Base-by-base conservation (phyloP, 2,888 invertebrate species). In the Lycophotia porphyrea region DNA sequence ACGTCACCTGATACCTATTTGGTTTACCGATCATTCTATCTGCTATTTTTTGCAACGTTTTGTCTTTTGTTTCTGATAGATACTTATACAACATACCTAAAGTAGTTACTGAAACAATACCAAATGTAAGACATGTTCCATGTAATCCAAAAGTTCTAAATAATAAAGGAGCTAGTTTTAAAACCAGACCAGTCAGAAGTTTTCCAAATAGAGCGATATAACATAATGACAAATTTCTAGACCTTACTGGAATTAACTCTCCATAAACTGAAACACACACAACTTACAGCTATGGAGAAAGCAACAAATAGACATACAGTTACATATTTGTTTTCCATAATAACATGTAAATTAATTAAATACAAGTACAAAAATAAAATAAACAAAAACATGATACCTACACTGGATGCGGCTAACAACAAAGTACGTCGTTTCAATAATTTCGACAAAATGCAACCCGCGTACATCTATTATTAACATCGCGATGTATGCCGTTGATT, bases 61-160 rank as follows among this genome's bases (percentile, higher is more conserved):
- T 92, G 71, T 92, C 89, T 84, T 93, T 93, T 7, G 91, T 93
- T 85, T 93, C 93, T 2, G 93, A 93, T 31, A 93, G 77, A 81
- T 90, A 90, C 71, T 81, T 89, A 49, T 89, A 91, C 44, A 92
- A 69, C 4, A 91, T 11, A 7, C 85, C 21, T 21, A 89, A 71
- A 39, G 60, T 68, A 1, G 87, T 21, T 1, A 82, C 55, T 7
- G 87, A 81, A 11, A 61, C 36, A 34, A 90, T 47, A 2, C 85
- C 91, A 66, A 89, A 92, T 18, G 81, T 80, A 0, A 92, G 64
- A 74, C 90, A 92, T 0, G 84, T 61, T 7, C 91, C 92, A 15
- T 92, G 89, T 11, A 90, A 42, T 11, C 84, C 88, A 34, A 88
- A 85, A 13, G 5, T 9, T 44, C 65, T 89, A 49, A 93, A 88